Conservation (phyloP, 2,888 invertebrate genomes). For the Steinernema carpocapsae region DNA sequence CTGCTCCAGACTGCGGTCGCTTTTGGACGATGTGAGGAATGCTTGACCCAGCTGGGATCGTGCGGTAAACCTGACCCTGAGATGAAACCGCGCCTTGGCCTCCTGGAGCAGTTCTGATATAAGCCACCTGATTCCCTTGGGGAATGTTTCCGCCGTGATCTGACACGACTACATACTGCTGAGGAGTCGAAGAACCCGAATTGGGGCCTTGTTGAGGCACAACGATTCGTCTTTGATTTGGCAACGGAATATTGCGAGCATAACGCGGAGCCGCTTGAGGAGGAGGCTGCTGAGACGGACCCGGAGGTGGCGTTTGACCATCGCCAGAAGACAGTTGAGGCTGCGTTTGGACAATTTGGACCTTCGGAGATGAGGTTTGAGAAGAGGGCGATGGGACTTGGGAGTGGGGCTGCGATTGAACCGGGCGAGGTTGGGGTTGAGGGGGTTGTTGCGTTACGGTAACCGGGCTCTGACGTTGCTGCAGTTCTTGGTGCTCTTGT, state of each 20-base stretch:
- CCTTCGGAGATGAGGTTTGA: conserved; percentile 10
- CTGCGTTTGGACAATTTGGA: background rate
- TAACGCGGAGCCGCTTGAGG: too few species aligned
- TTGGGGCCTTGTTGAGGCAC: background rate
- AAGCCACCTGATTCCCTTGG: background rate
- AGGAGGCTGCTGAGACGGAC: background rate
- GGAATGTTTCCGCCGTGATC: background rate
- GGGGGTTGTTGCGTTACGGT: background rate
- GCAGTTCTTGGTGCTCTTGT: too few species aligned
- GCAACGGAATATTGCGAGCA: too few species aligned
- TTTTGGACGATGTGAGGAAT: too few species aligned
- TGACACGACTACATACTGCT: conserved; percentile 18
- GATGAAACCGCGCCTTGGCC: background rate
- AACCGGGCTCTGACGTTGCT: conserved; percentile 1
- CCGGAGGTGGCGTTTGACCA: too few species aligned
- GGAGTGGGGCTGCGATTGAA: background rate
- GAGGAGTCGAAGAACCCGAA: background rate
- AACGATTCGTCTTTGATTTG: background rate
- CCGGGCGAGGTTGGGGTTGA: background rate
- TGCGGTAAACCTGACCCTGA: background rate
- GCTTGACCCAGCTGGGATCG: conserved; percentile 6
- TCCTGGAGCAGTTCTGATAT: background rate
- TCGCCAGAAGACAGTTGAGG: background rate
- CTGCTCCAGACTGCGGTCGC: too few species aligned
- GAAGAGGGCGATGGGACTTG: background rate